Conservation (phyloP, 2,797 vertebrate species). For the Crenichthys baileyi region DNA sequence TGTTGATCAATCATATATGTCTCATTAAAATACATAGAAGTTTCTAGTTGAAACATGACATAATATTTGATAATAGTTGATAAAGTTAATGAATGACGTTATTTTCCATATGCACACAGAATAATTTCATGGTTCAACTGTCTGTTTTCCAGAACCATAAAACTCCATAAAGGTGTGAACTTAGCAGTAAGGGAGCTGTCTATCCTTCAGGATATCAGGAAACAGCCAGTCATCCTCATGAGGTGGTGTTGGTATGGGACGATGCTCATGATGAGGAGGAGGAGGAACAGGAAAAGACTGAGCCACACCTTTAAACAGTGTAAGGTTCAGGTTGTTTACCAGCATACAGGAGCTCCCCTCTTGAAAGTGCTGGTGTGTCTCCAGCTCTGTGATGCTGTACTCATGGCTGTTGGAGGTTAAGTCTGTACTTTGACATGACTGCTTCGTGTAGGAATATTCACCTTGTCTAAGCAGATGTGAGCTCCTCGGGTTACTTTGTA, state of each 20-base stretch:
- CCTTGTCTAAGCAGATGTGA: conserved; percentile 15
- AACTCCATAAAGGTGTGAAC: background rate
- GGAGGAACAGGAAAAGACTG: conserved; percentile 77
- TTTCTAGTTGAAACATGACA: background rate
- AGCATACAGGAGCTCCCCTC: conserved; percentile 41
- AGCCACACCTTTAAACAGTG: conserved; percentile 77
- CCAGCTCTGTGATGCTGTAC: conserved; percentile 25
- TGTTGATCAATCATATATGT: background rate
- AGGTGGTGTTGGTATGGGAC: conserved; percentile 67
- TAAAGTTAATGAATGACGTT: no score
- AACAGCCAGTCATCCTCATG: conserved; percentile 80
- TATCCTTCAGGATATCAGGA: conserved; percentile 77
- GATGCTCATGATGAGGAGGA: conserved; percentile 33
- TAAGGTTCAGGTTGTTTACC: conserved; percentile 17
- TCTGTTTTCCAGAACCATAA: background rate
- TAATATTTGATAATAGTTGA: no score
- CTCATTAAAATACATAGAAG: background rate
- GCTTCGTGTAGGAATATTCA: conserved; percentile 16
- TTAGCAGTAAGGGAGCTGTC: conserved; percentile 14
- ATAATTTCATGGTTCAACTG: no score
- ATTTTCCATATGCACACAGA: no score
- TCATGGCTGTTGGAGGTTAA: conserved; percentile 11
- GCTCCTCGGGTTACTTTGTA: conserved; percentile 21
- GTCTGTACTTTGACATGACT: conserved; percentile 6
- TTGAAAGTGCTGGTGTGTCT: conserved; percentile 21